These are phyloP conservation scores for Nycticebus coucang DNA, from an alignment of 2,113 vertebrate species.

Conservation along the genomic window DNA sequence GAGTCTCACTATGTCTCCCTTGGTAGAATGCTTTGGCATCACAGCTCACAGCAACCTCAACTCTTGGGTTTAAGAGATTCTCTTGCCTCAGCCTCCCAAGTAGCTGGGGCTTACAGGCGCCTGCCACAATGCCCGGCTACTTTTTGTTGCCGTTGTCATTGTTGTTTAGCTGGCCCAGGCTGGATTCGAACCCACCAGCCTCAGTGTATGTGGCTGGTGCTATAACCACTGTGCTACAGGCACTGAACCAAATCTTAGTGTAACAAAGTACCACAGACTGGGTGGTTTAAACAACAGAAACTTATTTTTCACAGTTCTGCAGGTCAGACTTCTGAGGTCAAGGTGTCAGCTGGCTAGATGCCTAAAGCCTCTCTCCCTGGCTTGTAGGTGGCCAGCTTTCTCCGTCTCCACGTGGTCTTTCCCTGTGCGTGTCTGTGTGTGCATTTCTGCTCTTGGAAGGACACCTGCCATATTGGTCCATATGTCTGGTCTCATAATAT, in stretches of 20 bases:
- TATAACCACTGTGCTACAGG: too few species aligned
- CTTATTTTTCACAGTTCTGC: not conserved
- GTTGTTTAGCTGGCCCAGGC: too few species aligned
- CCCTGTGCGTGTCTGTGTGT: not conserved
- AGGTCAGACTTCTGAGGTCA: not conserved
- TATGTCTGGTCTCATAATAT: not conserved
- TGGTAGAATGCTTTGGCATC: too few species aligned
- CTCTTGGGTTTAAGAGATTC: too few species aligned
- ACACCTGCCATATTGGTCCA: not conserved
- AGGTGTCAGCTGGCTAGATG: not conserved
- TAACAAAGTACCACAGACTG: not conserved
- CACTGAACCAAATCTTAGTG: not conserved
- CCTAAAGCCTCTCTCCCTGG: not conserved
- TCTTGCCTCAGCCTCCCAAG: too few species aligned
- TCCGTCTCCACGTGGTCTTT: not conserved
- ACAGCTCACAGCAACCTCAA: too few species aligned
- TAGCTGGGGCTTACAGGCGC: too few species aligned
- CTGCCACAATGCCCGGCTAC: too few species aligned
- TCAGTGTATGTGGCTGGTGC: too few species aligned
- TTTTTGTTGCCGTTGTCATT: too few species aligned
- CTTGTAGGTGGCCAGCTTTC: not conserved
- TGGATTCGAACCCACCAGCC: too few species aligned
- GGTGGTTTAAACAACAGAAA: not conserved
- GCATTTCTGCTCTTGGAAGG: not conserved
- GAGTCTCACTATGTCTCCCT: too few species aligned